Conservation (phyloP, 2,888 invertebrate species). For the Apamea crenata region DNA sequence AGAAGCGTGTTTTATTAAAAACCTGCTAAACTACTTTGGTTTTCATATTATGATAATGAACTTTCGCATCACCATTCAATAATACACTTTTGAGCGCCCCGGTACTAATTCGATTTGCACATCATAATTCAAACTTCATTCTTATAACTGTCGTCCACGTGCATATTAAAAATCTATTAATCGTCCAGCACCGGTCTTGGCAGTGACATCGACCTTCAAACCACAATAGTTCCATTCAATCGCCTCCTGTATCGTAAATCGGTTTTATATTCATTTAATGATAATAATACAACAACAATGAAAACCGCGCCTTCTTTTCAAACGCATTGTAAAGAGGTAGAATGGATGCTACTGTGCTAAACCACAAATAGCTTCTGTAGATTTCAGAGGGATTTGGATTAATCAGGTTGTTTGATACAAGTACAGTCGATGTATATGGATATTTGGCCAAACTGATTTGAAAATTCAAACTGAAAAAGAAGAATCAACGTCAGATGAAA, state of each 20-base stretch:
- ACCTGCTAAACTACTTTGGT: not conserved
- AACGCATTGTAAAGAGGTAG: constrained; percentile 74
- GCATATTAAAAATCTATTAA: constrained; percentile 60
- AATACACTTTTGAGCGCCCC: not conserved
- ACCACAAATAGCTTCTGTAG: constrained; percentile 82
- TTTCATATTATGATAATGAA: not conserved
- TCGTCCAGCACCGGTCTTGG: constrained; percentile 79
- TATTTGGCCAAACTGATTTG: not conserved
- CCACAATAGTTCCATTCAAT: constrained; percentile 81
- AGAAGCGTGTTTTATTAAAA: not conserved
- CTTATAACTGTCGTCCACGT: constrained; percentile 38
- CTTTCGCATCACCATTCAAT: not conserved
- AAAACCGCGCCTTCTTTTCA: constrained; percentile 80
- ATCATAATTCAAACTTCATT: constrained; percentile 38
- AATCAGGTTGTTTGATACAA: constrained; percentile 41
- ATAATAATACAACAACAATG: constrained; percentile 81
- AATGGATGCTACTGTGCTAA: constrained; percentile 73
- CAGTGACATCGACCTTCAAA: constrained; percentile 82
- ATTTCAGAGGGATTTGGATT: constrained; percentile 44
- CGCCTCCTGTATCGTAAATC: constrained; percentile 77
- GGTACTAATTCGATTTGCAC: constrained; percentile 6
- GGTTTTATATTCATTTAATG: constrained; percentile 85
- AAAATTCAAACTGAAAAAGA: not conserved
- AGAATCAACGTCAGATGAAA: not conserved
- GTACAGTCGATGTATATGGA: not conserved